Conservation (phyloP, 1,140 invertebrate species). For the Mercenaria mercenaria region DNA sequence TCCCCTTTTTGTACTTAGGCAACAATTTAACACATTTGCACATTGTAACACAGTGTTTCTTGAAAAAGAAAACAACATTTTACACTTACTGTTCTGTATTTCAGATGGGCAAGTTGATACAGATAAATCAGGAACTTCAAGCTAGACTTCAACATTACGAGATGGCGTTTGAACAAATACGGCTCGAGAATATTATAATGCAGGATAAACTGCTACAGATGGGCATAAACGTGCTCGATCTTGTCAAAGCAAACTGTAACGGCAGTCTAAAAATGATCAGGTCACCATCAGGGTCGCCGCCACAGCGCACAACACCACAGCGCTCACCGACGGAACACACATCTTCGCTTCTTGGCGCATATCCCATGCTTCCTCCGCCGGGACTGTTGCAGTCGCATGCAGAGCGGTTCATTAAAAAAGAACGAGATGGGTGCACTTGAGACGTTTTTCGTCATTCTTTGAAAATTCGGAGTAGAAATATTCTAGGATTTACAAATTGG, state of each 20-base stretch:
- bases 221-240: constrained; percentile 59
- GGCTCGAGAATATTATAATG: constrained; percentile 63
- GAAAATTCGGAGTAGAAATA: constrained; percentile 26
- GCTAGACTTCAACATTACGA: constrained; percentile 52
- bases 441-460: background rate
- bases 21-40: no score
- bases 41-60: no score
- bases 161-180: constrained; percentile 56
- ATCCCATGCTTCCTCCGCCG: background rate
- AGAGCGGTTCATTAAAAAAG: constrained; percentile 53
- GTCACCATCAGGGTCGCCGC: constrained; percentile 37
- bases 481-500: constrained; percentile 66
- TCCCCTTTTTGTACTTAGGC: no score
- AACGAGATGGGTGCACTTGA: constrained; percentile 47
- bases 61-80: no score
- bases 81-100: constrained; percentile 7
- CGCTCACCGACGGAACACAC: constrained; percentile 40
- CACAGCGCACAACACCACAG: constrained; percentile 10
- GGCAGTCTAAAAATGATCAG: constrained; percentile 39
- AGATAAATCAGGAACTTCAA: constrained; percentile 58
- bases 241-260: constrained; percentile 44
- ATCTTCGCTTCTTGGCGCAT: background rate
- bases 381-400: background rate
- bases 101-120: constrained; percentile 60
- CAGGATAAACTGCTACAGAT: constrained; percentile 59